Base-by-base conservation (phyloP, 2,888 invertebrate genomes). In the Nomada fabriciana region DNA sequence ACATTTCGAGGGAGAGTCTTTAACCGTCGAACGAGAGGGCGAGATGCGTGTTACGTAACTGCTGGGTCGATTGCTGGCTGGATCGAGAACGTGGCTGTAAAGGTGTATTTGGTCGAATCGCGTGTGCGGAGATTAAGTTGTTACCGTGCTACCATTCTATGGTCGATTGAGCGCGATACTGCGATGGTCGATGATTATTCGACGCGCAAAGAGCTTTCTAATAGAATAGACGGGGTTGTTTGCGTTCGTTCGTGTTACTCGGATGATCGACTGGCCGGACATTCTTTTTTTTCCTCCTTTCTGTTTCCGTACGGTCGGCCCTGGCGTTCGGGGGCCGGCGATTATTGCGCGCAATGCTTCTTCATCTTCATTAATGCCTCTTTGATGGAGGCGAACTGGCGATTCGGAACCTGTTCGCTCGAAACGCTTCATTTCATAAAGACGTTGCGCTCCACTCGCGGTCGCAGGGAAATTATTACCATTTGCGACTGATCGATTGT, bases 361-460 rank as follows among this genome's bases (percentile, higher is more conserved):
- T 53, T 43, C 76, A 52, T 76, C 65, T 67, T 78, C 77, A 61
- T 78, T 78, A 78, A 78, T 77, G 77, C 77, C 43, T 13, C 65
- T 65, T 55, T 65, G 77, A 78, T 76, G 77, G 77, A 67, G 59
- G 29, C 50, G 57, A 65, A 47, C 11, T 23, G 71, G 53, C 71
- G 36, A 23, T 50, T n/a, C 47, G 65, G 15, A 76, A 77, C 65
- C 77, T 67, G 75, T 77, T 47, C 65, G 52, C 60, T 53, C 60
- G 65, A n/a, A 76, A 77, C 67, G 77, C 20, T 78, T 76, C 67
- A 25, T 76, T 67, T 76, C 77, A 76, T 76, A 76, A 78, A 78
- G 77, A 78, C 47, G 77, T 77, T 68, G 63, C 72, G 61, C 71
- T 53, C 65, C 29, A 43, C 73, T 73, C 50, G 47, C 73, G 65